Evolutionary conservation across 2,113 vertebrate species (phyloP).

Genomic region (Ochotona curzoniae): DNA sequence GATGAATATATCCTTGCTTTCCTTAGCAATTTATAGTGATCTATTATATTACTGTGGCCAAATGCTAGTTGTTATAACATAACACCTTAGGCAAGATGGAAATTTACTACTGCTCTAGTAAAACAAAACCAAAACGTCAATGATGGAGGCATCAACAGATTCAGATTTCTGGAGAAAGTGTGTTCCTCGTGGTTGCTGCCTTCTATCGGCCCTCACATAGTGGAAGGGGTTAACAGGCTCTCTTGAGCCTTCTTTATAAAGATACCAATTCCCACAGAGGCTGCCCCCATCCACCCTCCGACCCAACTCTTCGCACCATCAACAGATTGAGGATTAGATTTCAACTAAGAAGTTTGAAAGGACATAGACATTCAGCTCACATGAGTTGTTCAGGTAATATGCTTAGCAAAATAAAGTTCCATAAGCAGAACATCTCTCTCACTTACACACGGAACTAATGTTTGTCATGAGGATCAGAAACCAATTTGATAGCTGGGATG

Average conservation of each 20-base stretch:
- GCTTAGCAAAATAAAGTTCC: not conserved
- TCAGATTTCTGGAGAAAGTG: not conserved
- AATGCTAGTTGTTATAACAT: not conserved
- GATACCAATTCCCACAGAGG: not conserved
- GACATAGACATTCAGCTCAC: not conserved
- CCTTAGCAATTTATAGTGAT: not conserved
- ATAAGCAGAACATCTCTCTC: not conserved
- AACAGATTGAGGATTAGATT: not conserved
- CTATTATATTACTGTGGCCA: not conserved
- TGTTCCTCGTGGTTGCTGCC: fast-evolving
- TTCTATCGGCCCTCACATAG: not conserved
- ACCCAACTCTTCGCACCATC: not conserved
- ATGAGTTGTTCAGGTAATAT: not conserved
- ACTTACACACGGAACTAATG: not conserved
- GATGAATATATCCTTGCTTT: not conserved
- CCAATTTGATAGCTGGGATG: not conserved
- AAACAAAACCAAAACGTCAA: not conserved
- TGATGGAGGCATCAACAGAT: not conserved
- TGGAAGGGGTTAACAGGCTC: not conserved
- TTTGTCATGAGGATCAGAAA: not conserved
- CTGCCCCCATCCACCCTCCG: too few relatives aligned
- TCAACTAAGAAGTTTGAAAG: not conserved
- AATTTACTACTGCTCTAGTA: not conserved
- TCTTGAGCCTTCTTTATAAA: not conserved
- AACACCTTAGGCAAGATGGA: not conserved